Conservation (phyloP, 1,140 invertebrate species). For the Drosophila melanogaster region DNA sequence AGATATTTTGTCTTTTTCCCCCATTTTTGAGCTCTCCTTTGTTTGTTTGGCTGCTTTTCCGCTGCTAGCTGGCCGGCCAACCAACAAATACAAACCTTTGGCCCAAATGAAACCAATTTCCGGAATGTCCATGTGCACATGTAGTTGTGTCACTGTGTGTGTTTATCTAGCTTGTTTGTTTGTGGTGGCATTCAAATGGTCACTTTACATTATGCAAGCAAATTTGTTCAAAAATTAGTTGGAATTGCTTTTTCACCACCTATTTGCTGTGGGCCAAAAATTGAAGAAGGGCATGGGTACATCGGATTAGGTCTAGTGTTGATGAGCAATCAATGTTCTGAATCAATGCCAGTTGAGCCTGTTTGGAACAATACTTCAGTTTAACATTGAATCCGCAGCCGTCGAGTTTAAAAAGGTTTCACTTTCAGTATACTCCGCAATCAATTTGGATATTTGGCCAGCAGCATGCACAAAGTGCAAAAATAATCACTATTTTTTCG, state of each 20-base stretch:
- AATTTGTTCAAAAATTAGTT: slow-evolving; percentile 74
- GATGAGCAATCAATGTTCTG: slow-evolving; percentile 1
- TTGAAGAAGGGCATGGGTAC: not conserved
- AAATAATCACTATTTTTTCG: too few species aligned
- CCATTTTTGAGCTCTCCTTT: slow-evolving; percentile 14
- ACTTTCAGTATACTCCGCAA: too few species aligned
- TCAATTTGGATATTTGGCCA: too few species aligned
- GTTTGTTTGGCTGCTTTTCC: slow-evolving; percentile 32
- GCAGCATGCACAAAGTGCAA: too few species aligned
- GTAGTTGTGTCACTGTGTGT: slow-evolving; percentile 10
- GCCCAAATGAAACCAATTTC: slow-evolving; percentile 47
- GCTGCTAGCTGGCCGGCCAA: slow-evolving; percentile 26
- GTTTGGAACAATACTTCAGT: too few species aligned
- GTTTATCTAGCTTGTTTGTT: slow-evolving; percentile 13
- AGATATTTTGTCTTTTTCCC: slow-evolving; percentile 30
- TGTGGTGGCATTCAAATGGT: slow-evolving; percentile 46
- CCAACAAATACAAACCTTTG: slow-evolving; percentile 47
- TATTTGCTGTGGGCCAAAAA: not conserved
- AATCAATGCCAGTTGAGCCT: not conserved
- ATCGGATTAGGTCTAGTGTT: slow-evolving; percentile 8
- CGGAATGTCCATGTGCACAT: slow-evolving; percentile 19
- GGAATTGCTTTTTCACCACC: slow-evolving; percentile 56
- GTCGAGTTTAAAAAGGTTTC: not conserved
- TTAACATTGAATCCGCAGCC: not conserved
- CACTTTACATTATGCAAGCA: slow-evolving; percentile 60